A percentile compares a stretch with the other conserved stretches of the same genome.
phyloP scores from a whole-genome alignment of 2,797 vertebrate species.

The Ispidina lecontei region DNA sequence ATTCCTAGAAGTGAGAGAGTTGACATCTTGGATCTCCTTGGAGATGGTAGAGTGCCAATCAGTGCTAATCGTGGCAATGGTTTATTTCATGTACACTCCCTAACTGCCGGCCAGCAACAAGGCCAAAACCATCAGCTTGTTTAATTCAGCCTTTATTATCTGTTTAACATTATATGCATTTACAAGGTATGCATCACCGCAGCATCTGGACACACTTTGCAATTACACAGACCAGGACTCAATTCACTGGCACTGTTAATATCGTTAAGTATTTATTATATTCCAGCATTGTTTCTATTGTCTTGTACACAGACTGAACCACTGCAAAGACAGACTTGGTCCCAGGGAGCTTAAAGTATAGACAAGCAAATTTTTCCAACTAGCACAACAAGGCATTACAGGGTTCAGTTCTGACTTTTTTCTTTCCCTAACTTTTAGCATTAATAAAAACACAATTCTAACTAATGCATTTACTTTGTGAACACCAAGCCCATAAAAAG shows the following conservation, averaged over 20 bases:
- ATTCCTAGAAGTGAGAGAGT: not conserved
- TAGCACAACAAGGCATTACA: not conserved
- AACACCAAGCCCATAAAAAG: not conserved
- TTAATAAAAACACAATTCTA: not conserved
- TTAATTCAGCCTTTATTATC: constrained; percentile 1
- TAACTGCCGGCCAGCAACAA: not conserved
- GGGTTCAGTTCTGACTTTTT: not conserved
- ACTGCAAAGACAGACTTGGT: not conserved
- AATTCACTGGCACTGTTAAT: not conserved
- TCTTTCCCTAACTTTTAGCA: not conserved
- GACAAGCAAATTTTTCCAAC: not conserved
- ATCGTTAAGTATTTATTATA: not conserved
- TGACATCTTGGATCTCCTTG: not conserved
- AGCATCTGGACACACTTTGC: constrained; percentile 32
- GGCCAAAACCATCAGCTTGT: not conserved
- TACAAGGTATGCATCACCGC: not conserved
- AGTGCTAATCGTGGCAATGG: not conserved
- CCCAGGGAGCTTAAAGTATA: not conserved
- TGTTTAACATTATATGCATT: not conserved
- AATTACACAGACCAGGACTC: not conserved
- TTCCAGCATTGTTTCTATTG: not conserved
- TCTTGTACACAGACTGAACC: not conserved
- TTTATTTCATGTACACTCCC: not conserved
- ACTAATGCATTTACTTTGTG: not conserved
- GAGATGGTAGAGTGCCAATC: not conserved